phyloP scores from a whole-genome alignment of 2,797 vertebrate genomes.

The Thamnophis elegans region DNA sequence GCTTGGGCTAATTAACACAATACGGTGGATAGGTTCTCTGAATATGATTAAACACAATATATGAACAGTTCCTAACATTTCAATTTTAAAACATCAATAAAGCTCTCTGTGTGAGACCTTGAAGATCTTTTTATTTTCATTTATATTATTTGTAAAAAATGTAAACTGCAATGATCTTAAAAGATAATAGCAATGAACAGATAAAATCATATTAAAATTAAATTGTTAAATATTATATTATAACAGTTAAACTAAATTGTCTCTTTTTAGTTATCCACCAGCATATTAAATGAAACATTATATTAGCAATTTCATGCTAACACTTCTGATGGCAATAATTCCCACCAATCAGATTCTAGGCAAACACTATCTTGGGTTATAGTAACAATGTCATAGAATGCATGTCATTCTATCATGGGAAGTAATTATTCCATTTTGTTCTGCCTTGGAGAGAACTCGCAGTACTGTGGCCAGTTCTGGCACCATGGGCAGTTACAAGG shows the following conservation, averaged over 20 bases:
- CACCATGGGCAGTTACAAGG: not conserved
- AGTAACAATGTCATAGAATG: not conserved
- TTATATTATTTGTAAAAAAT: not conserved
- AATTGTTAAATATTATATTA: not conserved
- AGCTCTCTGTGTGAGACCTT: not conserved
- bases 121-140: not conserved
- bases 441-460: not conserved
- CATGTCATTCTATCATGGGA: not conserved
- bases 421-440: not conserved
- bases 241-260: not conserved
- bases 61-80: not conserved
- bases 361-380: not conserved
- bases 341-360: not conserved
- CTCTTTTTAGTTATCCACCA: not conserved
- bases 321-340: not conserved
- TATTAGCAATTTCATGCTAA: not conserved
- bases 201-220: not conserved
- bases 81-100: not conserved
- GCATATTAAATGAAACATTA: not conserved
- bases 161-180: not conserved
- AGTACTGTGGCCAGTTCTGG: not conserved
- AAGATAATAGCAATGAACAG: not conserved
- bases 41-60: not conserved
- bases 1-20: not conserved
- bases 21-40: not conserved